A percentile compares a stretch with the other conserved stretches of the same genome.
phyloP scores from a whole-genome alignment of 2,888 invertebrate species.

The Sphaeridia pumilis region DNA sequence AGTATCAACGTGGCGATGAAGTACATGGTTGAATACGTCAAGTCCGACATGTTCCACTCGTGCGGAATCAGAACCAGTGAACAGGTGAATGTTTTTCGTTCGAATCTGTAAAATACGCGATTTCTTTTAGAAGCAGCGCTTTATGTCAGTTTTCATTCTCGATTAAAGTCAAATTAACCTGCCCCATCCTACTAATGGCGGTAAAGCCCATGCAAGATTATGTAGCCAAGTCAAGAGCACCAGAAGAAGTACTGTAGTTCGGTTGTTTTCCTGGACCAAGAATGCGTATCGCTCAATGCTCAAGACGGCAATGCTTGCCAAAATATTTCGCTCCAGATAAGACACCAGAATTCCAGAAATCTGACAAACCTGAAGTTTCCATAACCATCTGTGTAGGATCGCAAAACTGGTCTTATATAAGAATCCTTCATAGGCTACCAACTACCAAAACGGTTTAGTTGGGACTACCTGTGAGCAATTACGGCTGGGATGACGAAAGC shows the following conservation, averaged over 20 bases:
- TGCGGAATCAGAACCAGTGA: conserved; percentile 1
- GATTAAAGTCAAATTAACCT: too few species aligned
- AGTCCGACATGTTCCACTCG: conserved; percentile 5
- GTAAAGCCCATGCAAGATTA: conserved; percentile 43
- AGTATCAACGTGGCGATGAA: conserved; percentile 6
- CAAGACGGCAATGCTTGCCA: conserved; percentile 44
- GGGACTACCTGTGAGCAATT: neutral
- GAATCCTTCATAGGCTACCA: too few species aligned
- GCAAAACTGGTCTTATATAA: too few species aligned
- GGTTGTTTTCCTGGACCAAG: conserved; percentile 43
- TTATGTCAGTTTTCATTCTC: too few species aligned
- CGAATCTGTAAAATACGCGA: neutral
- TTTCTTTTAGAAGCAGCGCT: too few species aligned
- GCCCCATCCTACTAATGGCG: conserved; percentile 46
- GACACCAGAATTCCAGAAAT: conserved; percentile 48
- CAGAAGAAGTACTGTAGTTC: neutral
- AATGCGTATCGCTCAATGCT: conserved; percentile 46
- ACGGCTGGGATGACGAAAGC: neutral
- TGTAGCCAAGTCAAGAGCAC: conserved; percentile 42
- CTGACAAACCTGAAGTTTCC: conserved; percentile 47
- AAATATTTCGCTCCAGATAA: conserved; percentile 48
- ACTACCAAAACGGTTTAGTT: too few species aligned
- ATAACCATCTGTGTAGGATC: conserved; percentile 50
- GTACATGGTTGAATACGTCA: neutral
- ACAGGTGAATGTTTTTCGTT: conserved; percentile 3